Evolutionary conservation across 2,797 vertebrate species (phyloP), one percentile per base, ranked within the genome.

Genomic region (Syndactyla subalaris): DNA sequence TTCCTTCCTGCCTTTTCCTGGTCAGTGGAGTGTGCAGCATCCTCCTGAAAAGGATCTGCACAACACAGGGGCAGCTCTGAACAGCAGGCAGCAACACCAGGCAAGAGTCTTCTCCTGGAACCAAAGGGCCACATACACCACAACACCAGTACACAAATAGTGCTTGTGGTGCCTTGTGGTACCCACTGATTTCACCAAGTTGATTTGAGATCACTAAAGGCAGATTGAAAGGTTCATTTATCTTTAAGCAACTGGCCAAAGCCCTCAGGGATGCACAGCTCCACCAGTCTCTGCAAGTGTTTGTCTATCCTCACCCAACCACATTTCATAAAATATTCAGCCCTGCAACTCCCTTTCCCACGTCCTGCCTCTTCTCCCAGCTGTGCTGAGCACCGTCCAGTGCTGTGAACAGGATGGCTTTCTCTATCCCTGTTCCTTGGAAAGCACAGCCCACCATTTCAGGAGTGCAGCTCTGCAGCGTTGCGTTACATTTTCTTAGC

Each of bases 291-390:
- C 80, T 92, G 63, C 73, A 78, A 79, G 49, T 3, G 15, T 76
- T 79, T 68, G 57, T 95, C 89, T 93, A 90, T 92, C 88, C 71
- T 90, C 92, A 88, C 62, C 45, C 55, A 76, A 34, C 38, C 67
- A 52, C 0, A 2, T 81, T 76, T 63, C 77, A 74, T 43, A 38
- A 67, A 94, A 73, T 4, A 73, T 62, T 82, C 83, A 95, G 73
- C 80, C 73, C 83, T 76, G 83, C 55, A 75, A 63, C 51, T 93
- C 62, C 58, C 51, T 61, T 62, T 92, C 81, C 91, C 89, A 85
- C 16, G 0, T 41, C 71, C 71, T 0, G 1, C 71, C 78, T 87
- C 71, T 36, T 54, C 63, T 79, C 84, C 67, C 65, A 58, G 84
- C 86, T 85, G 77, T 41, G 71, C 86, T 17, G 39, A 70, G 84